Conservation (phyloP, 2,888 invertebrate species). For the Eristalis tenax region DNA sequence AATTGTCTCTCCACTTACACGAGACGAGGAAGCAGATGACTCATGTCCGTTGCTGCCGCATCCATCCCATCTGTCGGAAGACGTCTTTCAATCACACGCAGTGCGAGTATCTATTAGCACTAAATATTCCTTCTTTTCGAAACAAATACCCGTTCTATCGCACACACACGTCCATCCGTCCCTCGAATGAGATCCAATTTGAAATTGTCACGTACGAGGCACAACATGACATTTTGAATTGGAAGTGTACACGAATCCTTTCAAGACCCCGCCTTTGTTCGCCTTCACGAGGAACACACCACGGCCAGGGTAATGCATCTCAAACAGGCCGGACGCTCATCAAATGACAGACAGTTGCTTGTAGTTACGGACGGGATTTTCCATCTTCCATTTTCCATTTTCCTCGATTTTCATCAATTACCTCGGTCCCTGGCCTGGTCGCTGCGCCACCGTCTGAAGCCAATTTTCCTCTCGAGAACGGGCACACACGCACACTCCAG, state of each 20-base stretch:
- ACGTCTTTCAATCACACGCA: neutral
- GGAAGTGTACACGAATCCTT: neutral
- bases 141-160: neutral
- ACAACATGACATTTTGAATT: slow-evolving; percentile 38
- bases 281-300: neutral
- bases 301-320: slow-evolving; percentile 54
- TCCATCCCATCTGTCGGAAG: slow-evolving; percentile 4
- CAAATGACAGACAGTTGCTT: slow-evolving; percentile 43
- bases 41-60: neutral
- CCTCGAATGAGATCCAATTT: slow-evolving; percentile 67
- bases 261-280: neutral
- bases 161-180: slow-evolving; percentile 2
- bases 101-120: neutral
- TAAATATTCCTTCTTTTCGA: neutral
- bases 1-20: neutral
- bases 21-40: neutral
- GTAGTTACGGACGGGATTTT: slow-evolving; percentile 49
- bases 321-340: slow-evolving; percentile 28
- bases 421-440: slow-evolving; percentile 22
- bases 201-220: slow-evolving; percentile 65
- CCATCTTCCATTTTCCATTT: slow-evolving; percentile 57
- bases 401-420: slow-evolving; percentile 50
- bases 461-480: slow-evolving; percentile 39
- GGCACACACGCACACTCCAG: neutral
- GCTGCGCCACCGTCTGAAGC: neutral